Percentiles rank a stretch among this genome's conserved stretches.
Evolutionary conservation across 2,113 vertebrate species (phyloP).

Genomic region (Speoplatyrhinus poulsoni): DNA sequence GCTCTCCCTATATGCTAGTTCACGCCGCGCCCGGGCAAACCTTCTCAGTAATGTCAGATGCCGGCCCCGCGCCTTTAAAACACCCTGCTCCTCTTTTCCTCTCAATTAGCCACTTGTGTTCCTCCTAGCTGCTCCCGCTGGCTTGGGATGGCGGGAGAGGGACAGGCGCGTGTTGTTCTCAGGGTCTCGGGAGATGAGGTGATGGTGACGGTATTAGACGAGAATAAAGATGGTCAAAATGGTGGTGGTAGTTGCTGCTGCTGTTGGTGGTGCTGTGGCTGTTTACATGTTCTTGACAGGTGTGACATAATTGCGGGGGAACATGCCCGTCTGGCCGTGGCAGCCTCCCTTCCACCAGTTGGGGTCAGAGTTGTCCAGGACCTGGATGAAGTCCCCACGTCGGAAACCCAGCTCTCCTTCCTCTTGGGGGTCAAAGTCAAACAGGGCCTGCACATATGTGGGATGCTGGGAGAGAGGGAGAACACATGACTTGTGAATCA

Average conservation of each 20-base stretch:
- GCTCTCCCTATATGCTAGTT: constrained; percentile 71
- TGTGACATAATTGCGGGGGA: constrained; percentile 98
- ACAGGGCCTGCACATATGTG: constrained; percentile 96
- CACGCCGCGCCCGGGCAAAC: constrained; percentile 74
- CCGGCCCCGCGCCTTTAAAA: constrained; percentile 50
- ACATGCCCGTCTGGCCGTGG: constrained; percentile 97
- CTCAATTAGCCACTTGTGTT: constrained; percentile 69
- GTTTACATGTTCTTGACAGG: constrained; percentile 94
- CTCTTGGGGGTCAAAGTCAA: constrained; percentile 98
- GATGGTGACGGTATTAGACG: constrained; percentile 48
- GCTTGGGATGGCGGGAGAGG: constrained; percentile 85
- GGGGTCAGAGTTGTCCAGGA: constrained; percentile 99
- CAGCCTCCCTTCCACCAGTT: constrained; percentile 99
- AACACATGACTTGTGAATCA: not conserved
- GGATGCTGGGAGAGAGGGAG: constrained; percentile 55
- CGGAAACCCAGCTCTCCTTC: constrained; percentile 98
- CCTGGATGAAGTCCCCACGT: constrained; percentile 97
- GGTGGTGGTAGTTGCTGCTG: not conserved
- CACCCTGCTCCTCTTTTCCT: constrained; percentile 42
- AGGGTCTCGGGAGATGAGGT: constrained; percentile 74
- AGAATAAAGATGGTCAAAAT: constrained; percentile 11
- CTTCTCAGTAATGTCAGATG: constrained; percentile 60
- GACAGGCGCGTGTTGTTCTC: constrained; percentile 76
- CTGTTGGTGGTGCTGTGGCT: not conserved
- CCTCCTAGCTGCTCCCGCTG: constrained; percentile 86